Evolutionary conservation across 2,797 vertebrate genomes (phyloP).

Genomic region (Podarcis siculus): DNA sequence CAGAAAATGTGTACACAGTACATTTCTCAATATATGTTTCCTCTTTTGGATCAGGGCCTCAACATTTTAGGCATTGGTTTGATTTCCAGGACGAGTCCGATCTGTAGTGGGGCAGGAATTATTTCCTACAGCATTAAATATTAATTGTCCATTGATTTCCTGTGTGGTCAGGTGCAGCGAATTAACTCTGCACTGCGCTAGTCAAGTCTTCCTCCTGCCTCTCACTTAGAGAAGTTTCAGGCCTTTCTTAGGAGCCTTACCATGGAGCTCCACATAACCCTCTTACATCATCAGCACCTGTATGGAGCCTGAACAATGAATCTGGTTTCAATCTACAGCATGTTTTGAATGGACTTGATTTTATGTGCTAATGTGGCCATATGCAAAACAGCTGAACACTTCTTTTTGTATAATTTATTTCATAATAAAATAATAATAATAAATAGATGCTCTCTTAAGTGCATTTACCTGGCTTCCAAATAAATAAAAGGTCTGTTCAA

Average conservation of each 20-base stretch:
- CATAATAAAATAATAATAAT: not conserved
- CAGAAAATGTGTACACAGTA: not conserved
- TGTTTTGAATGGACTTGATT: not conserved
- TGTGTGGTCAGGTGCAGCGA: not conserved
- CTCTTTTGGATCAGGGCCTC: not conserved
- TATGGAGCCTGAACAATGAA: not conserved
- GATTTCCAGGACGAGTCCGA: not conserved
- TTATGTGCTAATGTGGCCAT: not conserved
- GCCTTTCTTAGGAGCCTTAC: not conserved
- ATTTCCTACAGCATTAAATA: not conserved
- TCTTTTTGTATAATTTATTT: not conserved
- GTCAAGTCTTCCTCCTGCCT: not conserved
- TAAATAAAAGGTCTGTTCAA: not conserved
- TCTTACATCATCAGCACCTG: not conserved
- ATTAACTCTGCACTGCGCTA: not conserved
- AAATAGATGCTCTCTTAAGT: not conserved
- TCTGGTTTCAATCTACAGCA: not conserved
- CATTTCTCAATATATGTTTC: too few species aligned
- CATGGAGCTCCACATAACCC: not conserved
- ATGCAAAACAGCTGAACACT: not conserved
- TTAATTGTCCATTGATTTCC: too few species aligned
- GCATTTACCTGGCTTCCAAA: not conserved
- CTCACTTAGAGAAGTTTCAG: not conserved
- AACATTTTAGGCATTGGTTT: not conserved
- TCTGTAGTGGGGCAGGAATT: not conserved